Conservation (phyloP, 2,888 invertebrate genomes). For the Cryptosula pallasiana region DNA sequence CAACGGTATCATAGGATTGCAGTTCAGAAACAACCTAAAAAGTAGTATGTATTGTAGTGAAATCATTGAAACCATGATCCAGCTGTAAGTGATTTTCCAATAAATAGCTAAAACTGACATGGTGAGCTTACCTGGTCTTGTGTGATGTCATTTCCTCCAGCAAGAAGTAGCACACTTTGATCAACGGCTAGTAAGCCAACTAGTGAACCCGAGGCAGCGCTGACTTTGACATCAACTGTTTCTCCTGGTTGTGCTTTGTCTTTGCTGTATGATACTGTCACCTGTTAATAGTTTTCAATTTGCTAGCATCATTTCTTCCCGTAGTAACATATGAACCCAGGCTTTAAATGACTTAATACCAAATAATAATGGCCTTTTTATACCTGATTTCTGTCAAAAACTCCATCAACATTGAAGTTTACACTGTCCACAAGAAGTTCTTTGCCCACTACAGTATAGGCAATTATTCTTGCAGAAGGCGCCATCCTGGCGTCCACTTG, state of each 20-base stretch:
- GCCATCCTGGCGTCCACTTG: conserved; percentile 58
- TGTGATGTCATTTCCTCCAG: conserved; percentile 67
- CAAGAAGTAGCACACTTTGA: conserved; percentile 70
- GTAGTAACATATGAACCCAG: too few relatives aligned
- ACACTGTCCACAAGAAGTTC: conserved; percentile 78
- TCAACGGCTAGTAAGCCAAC: conserved; percentile 84
- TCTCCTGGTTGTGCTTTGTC: conserved; percentile 70
- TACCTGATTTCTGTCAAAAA: conserved; percentile 64
- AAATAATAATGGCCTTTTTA: too few relatives aligned
- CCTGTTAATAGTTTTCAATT: too few relatives aligned
- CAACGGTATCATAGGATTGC: neutral
- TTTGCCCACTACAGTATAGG: conserved; percentile 63
- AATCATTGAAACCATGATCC: too few relatives aligned
- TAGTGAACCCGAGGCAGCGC: conserved; percentile 77
- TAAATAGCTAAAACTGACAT: too few relatives aligned
- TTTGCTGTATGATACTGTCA: conserved; percentile 60
- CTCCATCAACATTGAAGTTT: conserved; percentile 70
- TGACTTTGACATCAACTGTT: conserved; percentile 69
- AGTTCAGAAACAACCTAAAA: conserved; percentile 11
- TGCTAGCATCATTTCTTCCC: too few relatives aligned
- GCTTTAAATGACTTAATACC: too few relatives aligned
- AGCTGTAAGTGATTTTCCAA: too few relatives aligned
- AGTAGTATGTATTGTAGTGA: too few relatives aligned
- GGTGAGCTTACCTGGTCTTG: conserved; percentile 52
- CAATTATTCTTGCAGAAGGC: conserved; percentile 73